These are phyloP conservation scores for Drosophila navojoa DNA, from an alignment of 1,140 invertebrate species.

Conservation along the genomic window DNA sequence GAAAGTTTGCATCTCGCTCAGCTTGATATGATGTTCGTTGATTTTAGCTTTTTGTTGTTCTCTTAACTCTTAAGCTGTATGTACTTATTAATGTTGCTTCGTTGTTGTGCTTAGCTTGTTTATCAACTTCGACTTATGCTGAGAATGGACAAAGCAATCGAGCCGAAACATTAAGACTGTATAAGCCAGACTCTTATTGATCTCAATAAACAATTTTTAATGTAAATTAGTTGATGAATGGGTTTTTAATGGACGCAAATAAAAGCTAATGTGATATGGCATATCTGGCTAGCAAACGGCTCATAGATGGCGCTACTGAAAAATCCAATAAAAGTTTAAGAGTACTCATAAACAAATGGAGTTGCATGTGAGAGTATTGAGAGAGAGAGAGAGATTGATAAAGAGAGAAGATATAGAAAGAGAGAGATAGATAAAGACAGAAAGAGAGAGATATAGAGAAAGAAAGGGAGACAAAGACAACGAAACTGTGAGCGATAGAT, in stretches of 20 bases:
- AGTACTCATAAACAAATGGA: too few relatives aligned
- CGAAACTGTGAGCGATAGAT: too few relatives aligned
- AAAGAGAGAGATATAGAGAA: too few relatives aligned
- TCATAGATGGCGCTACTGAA: too few relatives aligned
- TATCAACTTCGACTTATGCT: background rate
- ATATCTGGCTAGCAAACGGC: background rate
- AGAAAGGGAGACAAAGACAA: background rate
- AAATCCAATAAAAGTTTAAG: too few relatives aligned
- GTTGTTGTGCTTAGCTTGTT: conserved; percentile 6
- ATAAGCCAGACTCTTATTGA: background rate
- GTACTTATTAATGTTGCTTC: conserved; percentile 13
- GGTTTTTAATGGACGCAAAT: background rate
- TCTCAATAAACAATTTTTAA: conserved; percentile 7
- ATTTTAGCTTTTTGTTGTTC: background rate
- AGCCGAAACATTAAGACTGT: background rate
- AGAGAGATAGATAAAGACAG: too few relatives aligned
- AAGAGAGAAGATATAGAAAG: too few relatives aligned
- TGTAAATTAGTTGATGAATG: conserved; percentile 16
- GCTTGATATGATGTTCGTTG: conserved; percentile 40
- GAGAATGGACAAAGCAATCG: background rate
- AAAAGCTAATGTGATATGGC: background rate
- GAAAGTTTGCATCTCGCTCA: conserved; percentile 61
- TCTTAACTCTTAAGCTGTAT: conserved; percentile 1
- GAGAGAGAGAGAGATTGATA: too few relatives aligned
- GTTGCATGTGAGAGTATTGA: too few relatives aligned